Base-by-base conservation (phyloP, 2,113 vertebrate genomes). In the Aleadryas rufinucha region DNA sequence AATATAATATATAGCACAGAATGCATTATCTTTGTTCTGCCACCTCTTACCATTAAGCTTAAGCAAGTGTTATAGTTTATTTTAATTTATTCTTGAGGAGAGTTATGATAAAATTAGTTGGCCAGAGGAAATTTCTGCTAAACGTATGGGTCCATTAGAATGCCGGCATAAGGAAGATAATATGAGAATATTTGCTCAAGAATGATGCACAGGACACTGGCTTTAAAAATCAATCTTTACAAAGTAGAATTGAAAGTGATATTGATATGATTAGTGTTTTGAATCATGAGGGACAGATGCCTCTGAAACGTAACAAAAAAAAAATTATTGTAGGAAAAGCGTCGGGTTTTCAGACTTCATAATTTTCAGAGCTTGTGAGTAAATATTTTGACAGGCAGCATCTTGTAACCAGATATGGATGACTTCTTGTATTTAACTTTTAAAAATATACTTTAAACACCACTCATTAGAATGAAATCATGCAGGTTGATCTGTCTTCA, bases 71-170 rank as follows among this genome's bases (percentile, higher is more conserved):
- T 80, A 91, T 12, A 84, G 69, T 84, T 91, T 78, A 87, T 87
- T 93, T 95, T 53, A 96, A 94, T 96, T 87, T 96, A 94, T 92
- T 91, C 69, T 93, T 85, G 39, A 96, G 81, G 13, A 71, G 53
- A 93, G 22, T 44, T 93, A 44, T 52, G 50, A 87, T 78, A 65
- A 47, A 96, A 95, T 87, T 84, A 93, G 64, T 65, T 91, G 70
- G 61, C 22, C 82, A 93, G 37, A 69, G 59, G 68, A 96, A 96
- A 87, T 72, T 15, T 84, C 84, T 92, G 20, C 31, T 82, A 69
- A 95, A 96, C 60, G 93, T 86, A 95, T 68, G 70, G 33, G 35
- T 87, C 9, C 3, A 75, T 92, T 90, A 94, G 39, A 89, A 97
- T 81, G 35, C 20, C 68, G 94, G 35, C 44, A 63, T 60, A 76